Base-by-base conservation (phyloP, 2,113 vertebrate genomes). In the Ailuropoda melanoleuca region DNA sequence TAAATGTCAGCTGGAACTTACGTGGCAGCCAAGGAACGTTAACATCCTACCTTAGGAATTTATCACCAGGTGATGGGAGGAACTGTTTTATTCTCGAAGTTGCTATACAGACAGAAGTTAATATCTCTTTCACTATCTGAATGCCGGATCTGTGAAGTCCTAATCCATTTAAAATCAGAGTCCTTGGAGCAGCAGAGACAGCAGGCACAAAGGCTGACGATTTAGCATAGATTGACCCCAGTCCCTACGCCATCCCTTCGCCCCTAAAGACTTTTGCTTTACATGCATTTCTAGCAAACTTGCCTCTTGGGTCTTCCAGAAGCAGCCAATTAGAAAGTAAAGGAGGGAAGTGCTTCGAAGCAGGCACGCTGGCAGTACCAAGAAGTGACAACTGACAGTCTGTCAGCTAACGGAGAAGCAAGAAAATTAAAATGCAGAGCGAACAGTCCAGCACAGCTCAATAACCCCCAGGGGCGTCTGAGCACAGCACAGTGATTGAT, bases 351-450 rank as follows among this genome's bases (percentile, higher is more conserved):
- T 8, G 46, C 75, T 75, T 58, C 53, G 85, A 90, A 64, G 60
- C 39, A 37, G 88, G 72, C 34, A 26, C 26, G 18, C 18, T 72
- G 80, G 90, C 88, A 88, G 86, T 1, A 43, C 68, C 48, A 39
- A 94, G 94, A 96, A 46, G 64, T n/a, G 82, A 91, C 92, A 90
- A 86, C 75, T 88, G 96, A 93, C 94, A 95, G 82, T 86, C 18
- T 93, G 90, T 84, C 94, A 86, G 87, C 70, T 85, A n/a, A 91
- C 70, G 53, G 90, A 53, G 83, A 75, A 72, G 89, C 12, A 55
- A 93, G 89, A 91, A 92, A 96, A 96, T 95, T 53, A 91, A 95
- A 97, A 95, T 53, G 72, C 77, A 17, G 39, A 84, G 85, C n/a
- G 13, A 64, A 81, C 23, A 26, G 78, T 26, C 68, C 50, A 39